phyloP scores from a whole-genome alignment of 53 echinoderm and acorn worm genomes.

The Henricia sp. region DNA sequence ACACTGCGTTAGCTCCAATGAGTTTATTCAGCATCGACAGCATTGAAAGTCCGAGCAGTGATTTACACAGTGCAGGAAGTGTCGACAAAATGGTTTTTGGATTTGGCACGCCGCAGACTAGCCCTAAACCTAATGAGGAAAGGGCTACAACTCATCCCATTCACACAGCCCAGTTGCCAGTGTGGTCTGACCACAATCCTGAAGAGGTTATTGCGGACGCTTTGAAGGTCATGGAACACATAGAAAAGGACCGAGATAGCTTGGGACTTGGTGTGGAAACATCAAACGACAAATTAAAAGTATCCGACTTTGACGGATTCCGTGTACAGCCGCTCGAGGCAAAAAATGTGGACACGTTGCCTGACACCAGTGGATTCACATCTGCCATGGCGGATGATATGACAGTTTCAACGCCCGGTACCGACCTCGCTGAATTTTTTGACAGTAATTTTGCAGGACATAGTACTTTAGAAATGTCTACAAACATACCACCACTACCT shows the following conservation, averaged over 20 bases:
- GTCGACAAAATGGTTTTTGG: constrained; percentile 68
- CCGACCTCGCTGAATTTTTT: constrained; percentile 82
- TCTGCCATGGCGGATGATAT: constrained; percentile 57
- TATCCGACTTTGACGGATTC: background rate
- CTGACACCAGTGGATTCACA: constrained; percentile 85
- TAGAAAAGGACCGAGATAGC: constrained; percentile 51
- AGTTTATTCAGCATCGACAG: constrained; percentile 94
- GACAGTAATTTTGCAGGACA: constrained; percentile 61
- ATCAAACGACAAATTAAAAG: background rate
- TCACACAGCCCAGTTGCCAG: background rate
- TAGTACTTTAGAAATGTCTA: background rate
- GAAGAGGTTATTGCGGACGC: constrained; percentile 78
- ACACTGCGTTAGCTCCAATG: constrained; percentile 61
- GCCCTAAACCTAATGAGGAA: constrained; percentile 1
- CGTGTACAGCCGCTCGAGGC: background rate
- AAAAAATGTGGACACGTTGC: constrained; percentile 21
- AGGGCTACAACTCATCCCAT: background rate
- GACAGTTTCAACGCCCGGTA: constrained; percentile 61
- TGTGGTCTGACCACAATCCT: constrained; percentile 57
- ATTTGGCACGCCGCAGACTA: constrained; percentile 33
- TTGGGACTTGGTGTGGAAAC: background rate
- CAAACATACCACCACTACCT: constrained; percentile 26
- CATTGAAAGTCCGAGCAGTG: constrained; percentile 63
- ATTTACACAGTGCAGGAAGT: constrained; percentile 63
- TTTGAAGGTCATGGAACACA: constrained; percentile 74